A percentile compares a stretch with the other conserved stretches of the same genome.
These are phyloP conservation scores for Plutomurus gul DNA, from an alignment of 1,140 invertebrate species.

Conservation along the genomic window DNA sequence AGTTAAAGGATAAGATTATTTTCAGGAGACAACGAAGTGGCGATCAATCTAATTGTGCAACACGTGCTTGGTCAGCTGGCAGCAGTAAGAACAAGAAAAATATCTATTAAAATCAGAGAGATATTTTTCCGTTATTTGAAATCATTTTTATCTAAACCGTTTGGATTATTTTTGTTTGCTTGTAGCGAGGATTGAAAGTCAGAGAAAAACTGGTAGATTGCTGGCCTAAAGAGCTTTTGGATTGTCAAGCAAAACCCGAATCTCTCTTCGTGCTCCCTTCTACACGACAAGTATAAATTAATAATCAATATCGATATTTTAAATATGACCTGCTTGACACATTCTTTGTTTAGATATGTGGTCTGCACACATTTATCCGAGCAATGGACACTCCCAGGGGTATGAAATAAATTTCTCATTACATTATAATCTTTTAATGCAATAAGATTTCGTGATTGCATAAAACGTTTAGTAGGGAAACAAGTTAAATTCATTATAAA, in stretches of 20 bases:
- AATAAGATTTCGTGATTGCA: no score
- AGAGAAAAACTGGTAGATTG: slow-evolving; percentile 80
- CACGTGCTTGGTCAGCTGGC: slow-evolving; percentile 95
- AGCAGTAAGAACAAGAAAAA: slow-evolving; percentile 70
- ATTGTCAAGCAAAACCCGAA: slow-evolving; percentile 68
- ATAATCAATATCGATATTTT: neutral
- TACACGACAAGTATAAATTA: slow-evolving; percentile 57
- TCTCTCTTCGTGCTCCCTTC: slow-evolving; percentile 59
- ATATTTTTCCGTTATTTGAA: neutral
- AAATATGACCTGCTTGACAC: neutral
- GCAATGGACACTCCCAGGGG: slow-evolving; percentile 88
- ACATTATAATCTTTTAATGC: no score
- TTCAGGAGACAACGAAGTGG: slow-evolving; percentile 96
- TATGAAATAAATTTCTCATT: no score
- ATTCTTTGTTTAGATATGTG: slow-evolving; percentile 67
- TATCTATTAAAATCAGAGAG: no score
- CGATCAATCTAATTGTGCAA: slow-evolving; percentile 95
- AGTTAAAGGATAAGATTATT: no score
- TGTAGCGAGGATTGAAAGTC: slow-evolving; percentile 86
- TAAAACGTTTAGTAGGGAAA: no score
- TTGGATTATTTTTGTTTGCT: neutral
- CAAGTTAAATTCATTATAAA: no score
- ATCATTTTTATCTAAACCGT: neutral
- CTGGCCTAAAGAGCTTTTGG: slow-evolving; percentile 67
- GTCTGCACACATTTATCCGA: slow-evolving; percentile 87